A percentile compares a stretch with the other conserved stretches of the same genome.
Conservation (phyloP, 2,888 invertebrate genomes). For the Apodemia hepburni region DNA sequence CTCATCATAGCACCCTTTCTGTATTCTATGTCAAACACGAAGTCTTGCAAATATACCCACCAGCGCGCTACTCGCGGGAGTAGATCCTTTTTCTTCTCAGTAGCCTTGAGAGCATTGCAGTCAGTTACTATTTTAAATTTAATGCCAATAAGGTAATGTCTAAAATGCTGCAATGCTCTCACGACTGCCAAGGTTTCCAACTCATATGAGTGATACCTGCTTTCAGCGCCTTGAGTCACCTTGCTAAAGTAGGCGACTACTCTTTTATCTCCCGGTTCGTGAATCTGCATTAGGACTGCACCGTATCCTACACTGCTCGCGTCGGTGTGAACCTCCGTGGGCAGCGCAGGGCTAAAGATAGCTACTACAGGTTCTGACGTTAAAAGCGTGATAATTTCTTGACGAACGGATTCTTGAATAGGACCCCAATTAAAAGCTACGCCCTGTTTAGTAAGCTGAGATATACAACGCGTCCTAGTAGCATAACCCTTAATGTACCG, state of each 20-base stretch:
- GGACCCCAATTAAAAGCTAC: conserved; percentile 3
- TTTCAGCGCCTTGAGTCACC: conserved; percentile 30
- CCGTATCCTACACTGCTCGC: conserved; percentile 10
- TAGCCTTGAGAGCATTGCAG: conserved; percentile 28
- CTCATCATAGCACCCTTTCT: conserved; percentile 32
- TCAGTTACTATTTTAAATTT: conserved; percentile 15
- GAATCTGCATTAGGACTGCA: conserved; percentile 1
- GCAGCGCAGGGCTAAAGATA: background rate
- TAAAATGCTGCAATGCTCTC: conserved; percentile 29
- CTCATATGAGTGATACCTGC: conserved; percentile 34
- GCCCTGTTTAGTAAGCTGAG: background rate
- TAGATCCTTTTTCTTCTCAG: conserved; percentile 38
- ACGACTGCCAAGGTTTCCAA: conserved; percentile 33
- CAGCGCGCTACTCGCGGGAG: conserved; percentile 39
- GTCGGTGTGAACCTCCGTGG: conserved; percentile 10
- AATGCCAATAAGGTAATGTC: conserved; percentile 29
- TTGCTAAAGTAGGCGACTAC: conserved; percentile 27
- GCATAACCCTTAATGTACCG: conserved; percentile 27
- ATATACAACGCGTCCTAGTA: conserved; percentile 4
- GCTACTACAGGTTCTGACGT: conserved; percentile 13
- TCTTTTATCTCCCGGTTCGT: conserved; percentile 14
- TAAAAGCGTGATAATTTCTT: conserved; percentile 3
- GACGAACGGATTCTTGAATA: background rate
- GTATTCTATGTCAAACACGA: conserved; percentile 29
- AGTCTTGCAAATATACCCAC: conserved; percentile 40